Evolutionary conservation across 1,140 invertebrate species (phyloP), one percentile per base, ranked within the genome.

Genomic region (Telenomus remus): DNA sequence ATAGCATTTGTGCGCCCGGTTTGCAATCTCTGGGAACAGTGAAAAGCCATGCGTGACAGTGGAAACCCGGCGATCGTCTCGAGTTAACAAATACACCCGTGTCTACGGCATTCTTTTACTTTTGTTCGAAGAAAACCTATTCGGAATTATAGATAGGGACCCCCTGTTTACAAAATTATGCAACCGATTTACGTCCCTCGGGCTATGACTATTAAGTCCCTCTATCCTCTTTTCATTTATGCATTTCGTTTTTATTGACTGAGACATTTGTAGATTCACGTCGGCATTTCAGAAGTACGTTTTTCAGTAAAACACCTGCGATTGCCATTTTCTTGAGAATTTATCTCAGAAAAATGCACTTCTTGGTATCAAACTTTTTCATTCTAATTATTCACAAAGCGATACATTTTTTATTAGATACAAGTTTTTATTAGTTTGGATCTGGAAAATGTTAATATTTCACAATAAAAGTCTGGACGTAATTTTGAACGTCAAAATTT

Each of bases 1-100:
- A 54, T 69, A 43, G 56, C 55, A 59, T 68, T 68, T 27, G 19
- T 55, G 63, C n/a, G 63, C 48, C 53, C 43, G 19, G 48, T 53
- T 57, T 53, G 42, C 55, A 66, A 66, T 47, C 27, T 60, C 49
- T 53, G 65, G 13, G 46, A 57, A 43, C 54, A 43, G 47, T 49
- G 49, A 46, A 46, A 44, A 69, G 50, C 27, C 48, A 60, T 69
- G 56, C 56, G 56, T 69, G 55, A 69, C 56, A 69, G 56, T 68
- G 19, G 64, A 60, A 69, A 69, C 49, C 47, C 47, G 49, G 33
- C 35, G 27, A 44, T 47, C 44, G 44, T 10, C 44, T n/a, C 19
- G 44, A 57, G 57, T 68, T 68, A 68, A 68, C 54, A 68, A 68
- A 68, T 57, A 27, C 19, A 27, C n/a, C n/a, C 53, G 42, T 47